A percentile compares a stretch with the other conserved stretches of the same genome.
phyloP scores from a whole-genome alignment of 1,140 invertebrate genomes.

The Orchesella cincta region DNA sequence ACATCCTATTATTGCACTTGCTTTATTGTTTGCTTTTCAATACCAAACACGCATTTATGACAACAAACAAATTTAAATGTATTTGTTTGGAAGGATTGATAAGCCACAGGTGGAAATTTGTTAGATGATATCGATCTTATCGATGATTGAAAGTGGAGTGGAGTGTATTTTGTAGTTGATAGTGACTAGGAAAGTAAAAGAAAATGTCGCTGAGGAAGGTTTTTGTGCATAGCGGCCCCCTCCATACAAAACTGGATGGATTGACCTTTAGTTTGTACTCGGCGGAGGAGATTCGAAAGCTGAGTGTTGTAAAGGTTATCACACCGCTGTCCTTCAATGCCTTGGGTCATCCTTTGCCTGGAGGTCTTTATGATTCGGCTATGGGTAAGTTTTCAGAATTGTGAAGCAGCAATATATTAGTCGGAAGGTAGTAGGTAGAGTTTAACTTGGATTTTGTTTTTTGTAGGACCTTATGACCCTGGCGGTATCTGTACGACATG shows the following conservation, averaged over 20 bases:
- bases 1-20: background rate
- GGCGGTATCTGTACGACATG: constrained; percentile 82
- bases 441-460: too few relatives aligned
- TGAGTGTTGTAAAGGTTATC: constrained; percentile 84
- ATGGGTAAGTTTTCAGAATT: constrained; percentile 62
- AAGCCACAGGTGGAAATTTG: background rate
- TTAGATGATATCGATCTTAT: too few relatives aligned
- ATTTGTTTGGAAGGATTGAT: background rate
- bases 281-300: constrained; percentile 76
- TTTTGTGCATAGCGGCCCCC: constrained; percentile 35
- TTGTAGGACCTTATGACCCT: constrained; percentile 62
- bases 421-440: background rate
- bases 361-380: constrained; percentile 82
- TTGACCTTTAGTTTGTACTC: constrained; percentile 70
- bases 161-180: too few relatives aligned
- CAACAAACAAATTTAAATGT: background rate
- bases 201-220: constrained; percentile 40
- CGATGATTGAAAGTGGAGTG: too few relatives aligned
- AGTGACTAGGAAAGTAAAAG: too few relatives aligned
- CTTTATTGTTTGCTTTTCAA: background rate
- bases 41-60: background rate
- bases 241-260: constrained; percentile 43
- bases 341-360: constrained; percentile 76
- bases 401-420: background rate
- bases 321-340: constrained; percentile 81